Evolutionary conservation across 2,888 invertebrate species (phyloP), one percentile per base, ranked within the genome.

Genomic region (Cephonodes hylas): DNA sequence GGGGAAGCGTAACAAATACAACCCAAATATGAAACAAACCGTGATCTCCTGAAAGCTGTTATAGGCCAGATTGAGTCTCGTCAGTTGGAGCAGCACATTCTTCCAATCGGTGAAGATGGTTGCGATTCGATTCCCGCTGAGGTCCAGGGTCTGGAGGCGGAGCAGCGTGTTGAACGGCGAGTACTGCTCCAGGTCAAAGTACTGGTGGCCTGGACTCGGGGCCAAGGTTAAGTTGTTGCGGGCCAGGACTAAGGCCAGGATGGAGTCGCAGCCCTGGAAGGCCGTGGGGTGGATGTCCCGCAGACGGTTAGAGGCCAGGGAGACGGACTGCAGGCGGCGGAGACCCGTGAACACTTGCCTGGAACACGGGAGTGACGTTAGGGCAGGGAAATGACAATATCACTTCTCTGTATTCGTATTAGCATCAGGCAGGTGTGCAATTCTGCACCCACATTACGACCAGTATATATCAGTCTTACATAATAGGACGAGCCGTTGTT

Each of bases 11-110:
- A n/a, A n/a, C n/a, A n/a, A n/a, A n/a, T n/a, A n/a, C n/a, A n/a
- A n/a, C n/a, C n/a, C n/a, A n/a, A n/a, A n/a, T n/a, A n/a, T n/a
- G 1, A 59, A 2, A 61, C 69, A 64, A 3, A 72, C 73, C 34
- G 60, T 48, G 3, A 69, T 45, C 4, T 58, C 63, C 1, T 59
- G 59, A 18, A 69, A 57, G 20, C 59, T 60, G 59, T 72, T 72
- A 18, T 61, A 25, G 0, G 63, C 45, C 18, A 72, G 56, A 13
- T 70, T 64, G 15, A 72, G 53, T 1, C 0, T 23, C 10, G 22
- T 5, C 20, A 73, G 59, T 1, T 57, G 7, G 2, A 62, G 10
- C 48, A 69, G 57, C 15, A 58, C 27, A 2, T 42, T 22, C 1
- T 20, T 3, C 69, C 69, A 69, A 53, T 70, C 70, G 2, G 2